phyloP scores from a whole-genome alignment of 2,888 invertebrate genomes.

The Trachelus tabidus region DNA sequence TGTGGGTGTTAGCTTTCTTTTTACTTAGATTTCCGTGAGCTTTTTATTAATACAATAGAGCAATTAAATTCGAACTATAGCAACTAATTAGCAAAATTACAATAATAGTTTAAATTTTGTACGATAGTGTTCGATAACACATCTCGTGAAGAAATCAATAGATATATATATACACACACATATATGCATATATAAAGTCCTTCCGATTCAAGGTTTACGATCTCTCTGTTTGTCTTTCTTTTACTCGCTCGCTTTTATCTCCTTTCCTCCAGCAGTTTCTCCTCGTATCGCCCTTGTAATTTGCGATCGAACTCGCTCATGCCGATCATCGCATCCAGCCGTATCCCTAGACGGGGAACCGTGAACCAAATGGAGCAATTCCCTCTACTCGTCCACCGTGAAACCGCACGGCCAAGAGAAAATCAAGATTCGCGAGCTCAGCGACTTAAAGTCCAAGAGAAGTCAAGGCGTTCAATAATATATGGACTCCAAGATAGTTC shows the following conservation, averaged over 20 bases:
- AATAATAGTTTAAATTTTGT: too few relatives aligned
- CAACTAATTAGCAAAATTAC: too few relatives aligned
- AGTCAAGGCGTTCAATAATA: not conserved
- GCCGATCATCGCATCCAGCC: not conserved
- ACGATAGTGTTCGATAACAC: too few relatives aligned
- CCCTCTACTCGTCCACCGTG: not conserved
- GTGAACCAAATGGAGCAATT: not conserved
- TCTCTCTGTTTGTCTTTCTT: constrained; percentile 3
- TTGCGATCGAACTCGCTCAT: not conserved
- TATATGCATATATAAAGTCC: constrained; percentile 8
- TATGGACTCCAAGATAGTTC: not conserved
- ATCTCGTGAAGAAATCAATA: not conserved
- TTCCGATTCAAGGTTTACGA: constrained; percentile 23
- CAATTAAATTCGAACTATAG: too few relatives aligned
- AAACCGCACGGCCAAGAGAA: not conserved
- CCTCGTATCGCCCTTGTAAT: not conserved
- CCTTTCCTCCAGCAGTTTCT: constrained; percentile 7
- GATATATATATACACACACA: not conserved
- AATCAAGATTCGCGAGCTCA: not conserved
- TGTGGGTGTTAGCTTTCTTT: too few relatives aligned
- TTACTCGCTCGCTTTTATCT: constrained; percentile 2
- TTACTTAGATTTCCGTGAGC: too few relatives aligned
- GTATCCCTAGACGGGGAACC: not conserved
- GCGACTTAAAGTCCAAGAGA: not conserved
- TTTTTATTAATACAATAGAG: too few relatives aligned